Conservation (phyloP, 2,888 invertebrate species). For the Phaedon cochleariae region DNA sequence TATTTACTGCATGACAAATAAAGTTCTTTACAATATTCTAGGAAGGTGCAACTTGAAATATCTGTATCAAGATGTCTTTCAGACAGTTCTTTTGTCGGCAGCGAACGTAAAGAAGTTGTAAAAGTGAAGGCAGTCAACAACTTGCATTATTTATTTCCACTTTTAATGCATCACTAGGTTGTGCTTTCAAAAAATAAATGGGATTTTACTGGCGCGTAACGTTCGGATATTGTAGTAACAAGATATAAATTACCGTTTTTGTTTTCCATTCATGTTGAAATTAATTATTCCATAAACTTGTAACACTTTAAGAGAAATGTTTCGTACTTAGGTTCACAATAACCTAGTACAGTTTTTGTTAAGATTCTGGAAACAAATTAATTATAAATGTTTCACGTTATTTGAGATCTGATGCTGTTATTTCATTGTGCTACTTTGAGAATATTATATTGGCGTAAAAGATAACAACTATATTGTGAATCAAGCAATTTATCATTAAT, state of each 20-base stretch:
- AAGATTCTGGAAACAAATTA: no score
- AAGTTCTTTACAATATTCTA: conserved; percentile 30
- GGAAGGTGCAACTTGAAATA: conserved; percentile 19
- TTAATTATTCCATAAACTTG: conserved; percentile 11
- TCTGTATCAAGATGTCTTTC: conserved; percentile 24
- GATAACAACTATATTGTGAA: no score
- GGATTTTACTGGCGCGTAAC: conserved; percentile 31
- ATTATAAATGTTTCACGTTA: no score
- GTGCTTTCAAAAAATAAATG: conserved; percentile 33
- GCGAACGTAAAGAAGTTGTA: background rate
- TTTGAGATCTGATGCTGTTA: no score
- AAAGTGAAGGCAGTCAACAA: background rate
- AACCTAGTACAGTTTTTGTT: no score
- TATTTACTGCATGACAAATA: conserved; percentile 25
- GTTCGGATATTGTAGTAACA: conserved; percentile 23
- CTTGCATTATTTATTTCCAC: background rate
- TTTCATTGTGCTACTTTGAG: no score
- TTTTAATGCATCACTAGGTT: conserved; percentile 27
- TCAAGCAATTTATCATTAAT: no score
- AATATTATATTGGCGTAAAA: no score
- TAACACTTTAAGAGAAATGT: no score
- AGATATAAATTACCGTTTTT: conserved; percentile 24
- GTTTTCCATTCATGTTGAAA: conserved; percentile 31
- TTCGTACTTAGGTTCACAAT: no score
- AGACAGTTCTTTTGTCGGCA: conserved; percentile 8